phyloP scores from a whole-genome alignment of 1,140 invertebrate species.

The Pomacea maculata region DNA sequence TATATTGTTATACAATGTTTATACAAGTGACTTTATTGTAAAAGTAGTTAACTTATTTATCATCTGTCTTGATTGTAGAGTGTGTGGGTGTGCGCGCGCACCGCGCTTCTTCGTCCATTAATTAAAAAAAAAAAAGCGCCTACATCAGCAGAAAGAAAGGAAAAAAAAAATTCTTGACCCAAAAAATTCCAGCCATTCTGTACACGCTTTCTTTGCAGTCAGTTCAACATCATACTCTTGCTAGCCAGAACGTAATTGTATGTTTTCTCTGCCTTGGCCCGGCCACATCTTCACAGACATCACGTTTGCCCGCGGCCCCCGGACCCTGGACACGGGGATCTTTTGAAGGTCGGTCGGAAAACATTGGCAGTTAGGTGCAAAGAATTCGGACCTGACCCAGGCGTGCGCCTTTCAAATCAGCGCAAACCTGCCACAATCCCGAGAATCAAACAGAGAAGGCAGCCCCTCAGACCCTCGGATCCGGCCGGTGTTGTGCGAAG shows the following conservation, averaged over 20 bases:
- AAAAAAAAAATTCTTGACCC: no score
- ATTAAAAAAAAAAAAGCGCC: no score
- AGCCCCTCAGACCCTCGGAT: not conserved
- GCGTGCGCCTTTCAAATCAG: slow-evolving; percentile 15
- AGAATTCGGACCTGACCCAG: not conserved
- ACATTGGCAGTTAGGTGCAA: slow-evolving; percentile 8
- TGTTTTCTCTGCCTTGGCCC: no score
- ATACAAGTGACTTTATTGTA: not conserved
- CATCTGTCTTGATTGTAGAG: not conserved
- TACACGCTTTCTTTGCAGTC: no score
- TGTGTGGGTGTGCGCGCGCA: not conserved
- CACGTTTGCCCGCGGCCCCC: no score
- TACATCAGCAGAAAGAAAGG: no score
- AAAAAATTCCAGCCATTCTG: no score
- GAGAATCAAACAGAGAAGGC: slow-evolving; percentile 4
- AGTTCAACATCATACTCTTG: no score
- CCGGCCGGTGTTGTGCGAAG: not conserved
- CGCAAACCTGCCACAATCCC: slow-evolving; percentile 12
- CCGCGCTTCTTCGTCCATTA: no score
- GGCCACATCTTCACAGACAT: no score
- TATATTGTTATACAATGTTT: no score
- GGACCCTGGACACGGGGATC: not conserved
- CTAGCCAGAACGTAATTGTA: no score
- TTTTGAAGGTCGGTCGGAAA: slow-evolving; percentile 14
- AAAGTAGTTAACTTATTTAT: not conserved